Evolutionary conservation across 2,113 vertebrate genomes (phyloP), one percentile per base, ranked within the genome.

Genomic region (Sterna hirundo): DNA sequence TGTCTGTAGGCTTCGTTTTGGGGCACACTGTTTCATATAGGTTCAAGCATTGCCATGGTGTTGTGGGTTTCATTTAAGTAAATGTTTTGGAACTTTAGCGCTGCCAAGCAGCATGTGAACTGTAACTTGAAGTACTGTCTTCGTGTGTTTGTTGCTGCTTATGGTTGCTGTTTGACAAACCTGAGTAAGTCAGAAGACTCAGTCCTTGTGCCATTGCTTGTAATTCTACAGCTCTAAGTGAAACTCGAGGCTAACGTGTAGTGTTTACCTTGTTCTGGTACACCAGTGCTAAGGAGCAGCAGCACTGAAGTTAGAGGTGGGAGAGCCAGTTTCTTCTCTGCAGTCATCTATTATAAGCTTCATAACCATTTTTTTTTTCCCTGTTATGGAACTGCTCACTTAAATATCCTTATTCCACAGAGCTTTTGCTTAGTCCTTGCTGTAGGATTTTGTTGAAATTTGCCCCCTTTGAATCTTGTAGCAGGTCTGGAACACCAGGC

Each of bases 181-280:
- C 44, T 30, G 51, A 78, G 19, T 82, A 46, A 75, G 36, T 75
- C 3, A 11, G 49, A 23, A 55, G 22, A 29, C 27, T 66, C 7
- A 2, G 32, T 66, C 34, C 40, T 54, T 40, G 36, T 52, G 40
- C 26, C 3, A 3, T 47, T 79, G 9, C 9, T 58, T 66, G 30
- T n/a, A 23, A 11, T 69, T 91, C n/a, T 47, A 1, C 8, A 29
- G 5, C 2, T 6, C 20, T 10, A 13, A 55, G 44, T 3, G 17
- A 55, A 88, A 60, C 62, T 46, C 0, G 1, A 58, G 61, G n/a
- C n/a, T 81, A 16, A 49, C 0, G 2, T 27, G 5, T 19, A 70
- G 17, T 44, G 44, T 18, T 71, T 21, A 66, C 23, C 51, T 77
- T 0, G 3, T 88, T 55, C 13, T 46, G 38, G 13, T 76, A 12